Evolutionary conservation across 2,113 vertebrate genomes (phyloP), one percentile per base, ranked within the genome.

Genomic region (Helogale parvula): DNA sequence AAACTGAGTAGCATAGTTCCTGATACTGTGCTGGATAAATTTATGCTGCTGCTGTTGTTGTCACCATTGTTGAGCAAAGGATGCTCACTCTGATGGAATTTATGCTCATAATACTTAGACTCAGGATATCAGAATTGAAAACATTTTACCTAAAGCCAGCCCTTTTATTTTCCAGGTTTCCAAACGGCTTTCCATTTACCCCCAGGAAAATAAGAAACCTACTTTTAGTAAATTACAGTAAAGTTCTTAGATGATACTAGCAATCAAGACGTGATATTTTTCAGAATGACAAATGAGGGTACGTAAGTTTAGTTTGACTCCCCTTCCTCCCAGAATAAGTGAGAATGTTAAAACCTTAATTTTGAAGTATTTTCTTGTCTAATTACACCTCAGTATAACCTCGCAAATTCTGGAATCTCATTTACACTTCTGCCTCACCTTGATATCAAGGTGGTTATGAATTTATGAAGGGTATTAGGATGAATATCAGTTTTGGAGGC

Each of bases 401-500:
- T 25, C 5, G 4, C 25, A 10, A 25, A 45, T 38, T 69, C 65
- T 91, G 38, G n/a, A 87, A 94, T 31, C 19, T 71, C 33, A 63
- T 90, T 41, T 66, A 83, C 27, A 71, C 97, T 96, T 16, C 76
- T 54, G 4, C 7, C 31, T 97, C 14, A 72, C 0, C 41, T 89
- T 95, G 88, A 52, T 74, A 92, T 45, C 72, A 96, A 90, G n/a
- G 38, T 74, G 33, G 52, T 81, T 97, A 88, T 0, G 88, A 90
- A 92, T 94, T 98, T 96, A 54, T 94, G 86, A 88, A 74, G 97
- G 92, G 87, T 96, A 66, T 29, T 68, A 94, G 80, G 35, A 33
- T 92, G 21, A 82, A 77, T 88, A 77, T 17, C 10, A 76, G 17
- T 38, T 97, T 50, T 88, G 77, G 45, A 90, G 47, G 41, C 57